Conservation (phyloP, 2,797 vertebrate genomes). For the Lophius americanus region DNA sequence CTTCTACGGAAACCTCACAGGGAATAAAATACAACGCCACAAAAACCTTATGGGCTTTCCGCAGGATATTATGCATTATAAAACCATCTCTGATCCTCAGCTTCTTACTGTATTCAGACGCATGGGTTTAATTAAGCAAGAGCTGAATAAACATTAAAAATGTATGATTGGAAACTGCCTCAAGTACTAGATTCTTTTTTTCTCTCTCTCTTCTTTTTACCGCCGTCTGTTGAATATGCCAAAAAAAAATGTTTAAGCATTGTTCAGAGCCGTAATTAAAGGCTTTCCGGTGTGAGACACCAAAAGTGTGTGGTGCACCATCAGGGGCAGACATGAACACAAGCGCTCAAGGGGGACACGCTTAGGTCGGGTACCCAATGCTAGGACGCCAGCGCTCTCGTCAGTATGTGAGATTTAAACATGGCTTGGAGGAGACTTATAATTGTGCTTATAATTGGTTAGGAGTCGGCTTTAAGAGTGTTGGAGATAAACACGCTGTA, state of each 20-base stretch:
- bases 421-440: conserved; percentile 52
- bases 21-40: conserved; percentile 42
- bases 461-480: conserved; percentile 64
- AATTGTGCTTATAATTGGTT: conserved; percentile 68
- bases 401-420: conserved; percentile 53
- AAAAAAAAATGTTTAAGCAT: conserved; percentile 75
- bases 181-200: conserved; percentile 62
- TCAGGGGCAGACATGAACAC: conserved; percentile 39
- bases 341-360: conserved; percentile 37
- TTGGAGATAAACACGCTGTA: conserved; percentile 74
- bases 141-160: conserved; percentile 86
- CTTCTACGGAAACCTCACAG: conserved; percentile 11
- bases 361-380: conserved; percentile 38
- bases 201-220: conserved; percentile 14
- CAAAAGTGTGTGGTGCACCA: conserved; percentile 19
- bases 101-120: conserved; percentile 77
- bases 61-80: conserved; percentile 69
- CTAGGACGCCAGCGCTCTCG: conserved; percentile 40
- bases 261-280: conserved; percentile 64
- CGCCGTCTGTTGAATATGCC: conserved; percentile 52
- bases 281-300: conserved; percentile 18
- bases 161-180: conserved; percentile 84
- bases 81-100: conserved; percentile 56
- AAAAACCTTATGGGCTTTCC: conserved; percentile 49
- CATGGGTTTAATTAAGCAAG: conserved; percentile 90